Evolutionary conservation across 1,140 invertebrate genomes (phyloP).

Genomic region (Sesamia nonagrioides): DNA sequence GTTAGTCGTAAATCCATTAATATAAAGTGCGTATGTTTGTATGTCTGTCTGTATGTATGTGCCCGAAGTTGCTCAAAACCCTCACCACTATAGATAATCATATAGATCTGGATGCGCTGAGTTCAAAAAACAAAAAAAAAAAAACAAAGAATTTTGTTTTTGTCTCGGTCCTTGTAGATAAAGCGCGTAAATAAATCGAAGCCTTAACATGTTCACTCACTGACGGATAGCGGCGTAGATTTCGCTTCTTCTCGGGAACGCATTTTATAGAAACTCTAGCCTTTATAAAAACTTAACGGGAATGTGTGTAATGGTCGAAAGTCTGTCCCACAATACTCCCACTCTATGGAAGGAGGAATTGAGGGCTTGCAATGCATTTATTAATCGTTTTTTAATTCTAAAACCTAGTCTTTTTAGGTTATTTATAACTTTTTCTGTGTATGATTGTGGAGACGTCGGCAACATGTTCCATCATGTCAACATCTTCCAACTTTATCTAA

Average conservation of each 20-base stretch:
- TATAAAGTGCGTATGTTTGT: too few relatives aligned
- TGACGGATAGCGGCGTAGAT: slow-evolving; percentile 26
- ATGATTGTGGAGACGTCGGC: not conserved
- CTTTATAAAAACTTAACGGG: slow-evolving; percentile 13
- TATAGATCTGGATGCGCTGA: too few relatives aligned
- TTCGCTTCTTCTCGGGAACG: slow-evolving; percentile 31
- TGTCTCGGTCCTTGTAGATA: too few relatives aligned
- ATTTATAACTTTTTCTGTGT: not conserved
- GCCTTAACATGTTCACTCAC: slow-evolving; percentile 23
- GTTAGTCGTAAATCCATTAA: too few relatives aligned
- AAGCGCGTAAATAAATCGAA: slow-evolving; percentile 26
- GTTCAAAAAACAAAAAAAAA: too few relatives aligned
- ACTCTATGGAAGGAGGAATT: slow-evolving; percentile 26
- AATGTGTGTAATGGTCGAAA: slow-evolving; percentile 20
- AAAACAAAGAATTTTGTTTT: too few relatives aligned
- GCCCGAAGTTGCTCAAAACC: too few relatives aligned
- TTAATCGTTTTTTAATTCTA: slow-evolving; percentile 14
- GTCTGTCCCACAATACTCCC: not conserved
- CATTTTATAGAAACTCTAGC: slow-evolving; percentile 20
- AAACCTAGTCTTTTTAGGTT: not conserved
- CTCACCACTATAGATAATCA: too few relatives aligned
- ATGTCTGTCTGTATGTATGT: too few relatives aligned
- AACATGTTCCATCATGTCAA: too few relatives aligned
- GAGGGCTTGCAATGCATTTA: not conserved
- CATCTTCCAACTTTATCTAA: too few relatives aligned